These are phyloP conservation scores for Zosterops japonicus DNA, from an alignment of 2,113 vertebrate genomes.

Conservation along the genomic window DNA sequence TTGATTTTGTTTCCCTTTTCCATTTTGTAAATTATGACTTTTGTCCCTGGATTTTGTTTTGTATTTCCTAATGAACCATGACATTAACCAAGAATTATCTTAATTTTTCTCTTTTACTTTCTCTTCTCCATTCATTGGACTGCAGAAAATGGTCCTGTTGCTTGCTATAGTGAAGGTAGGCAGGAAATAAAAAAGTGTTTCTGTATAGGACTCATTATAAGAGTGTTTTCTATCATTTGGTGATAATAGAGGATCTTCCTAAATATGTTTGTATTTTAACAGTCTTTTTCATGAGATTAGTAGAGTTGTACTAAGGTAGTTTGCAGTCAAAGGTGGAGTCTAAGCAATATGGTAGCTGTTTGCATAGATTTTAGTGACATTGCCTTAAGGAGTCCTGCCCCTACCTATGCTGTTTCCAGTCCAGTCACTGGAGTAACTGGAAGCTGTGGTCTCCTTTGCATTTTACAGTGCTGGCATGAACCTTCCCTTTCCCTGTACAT, in stretches of 20 bases:
- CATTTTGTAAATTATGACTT: constrained; percentile 46
- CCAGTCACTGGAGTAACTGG: neutral
- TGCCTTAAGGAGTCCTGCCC: neutral
- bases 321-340: neutral
- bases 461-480: neutral
- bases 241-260: neutral
- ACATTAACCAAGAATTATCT: constrained; percentile 2
- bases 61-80: constrained; percentile 8
- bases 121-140: neutral
- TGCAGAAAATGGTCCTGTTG: neutral
- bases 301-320: neutral
- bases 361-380: neutral
- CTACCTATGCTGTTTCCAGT: neutral
- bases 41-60: constrained; percentile 20
- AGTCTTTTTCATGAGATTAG: neutral
- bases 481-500: neutral
- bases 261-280: neutral
- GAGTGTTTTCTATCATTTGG: neutral
- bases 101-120: constrained; percentile 1
- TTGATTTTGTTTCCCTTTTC: constrained; percentile 63
- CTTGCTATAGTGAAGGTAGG: neutral
- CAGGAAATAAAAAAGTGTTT: neutral
- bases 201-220: neutral
- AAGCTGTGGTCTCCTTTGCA: neutral
- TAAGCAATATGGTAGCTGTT: neutral